Evolutionary conservation across 2,888 invertebrate species (phyloP).

Genomic region (Tyria jacobaeae): DNA sequence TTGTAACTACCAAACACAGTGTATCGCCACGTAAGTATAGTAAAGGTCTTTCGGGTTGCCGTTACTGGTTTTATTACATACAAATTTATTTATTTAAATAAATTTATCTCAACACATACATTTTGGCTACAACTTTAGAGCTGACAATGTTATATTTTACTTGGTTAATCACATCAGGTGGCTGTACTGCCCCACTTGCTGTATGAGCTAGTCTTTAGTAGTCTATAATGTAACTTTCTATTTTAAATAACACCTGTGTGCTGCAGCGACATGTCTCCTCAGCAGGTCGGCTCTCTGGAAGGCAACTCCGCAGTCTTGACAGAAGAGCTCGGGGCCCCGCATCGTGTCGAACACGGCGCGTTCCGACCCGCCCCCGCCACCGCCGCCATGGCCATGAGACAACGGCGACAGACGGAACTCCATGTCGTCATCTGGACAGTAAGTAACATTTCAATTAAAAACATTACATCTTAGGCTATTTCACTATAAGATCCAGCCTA

Average conservation of each 20-base stretch:
- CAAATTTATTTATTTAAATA: no score
- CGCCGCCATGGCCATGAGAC: constrained; percentile 38
- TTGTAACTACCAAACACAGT: constrained; percentile 65
- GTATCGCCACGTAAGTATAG: background rate
- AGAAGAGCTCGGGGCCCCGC: constrained; percentile 85
- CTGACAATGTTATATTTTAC: no score
- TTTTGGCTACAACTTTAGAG: background rate
- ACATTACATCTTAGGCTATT: constrained; percentile 1
- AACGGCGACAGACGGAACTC: constrained; percentile 74
- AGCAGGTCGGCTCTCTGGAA: constrained; percentile 92
- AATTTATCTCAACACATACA: background rate
- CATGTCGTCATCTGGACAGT: constrained; percentile 73
- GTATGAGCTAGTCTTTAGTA: no score
- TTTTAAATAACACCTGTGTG: constrained; percentile 69
- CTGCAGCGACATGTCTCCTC: constrained; percentile 89
- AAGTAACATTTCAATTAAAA: background rate
- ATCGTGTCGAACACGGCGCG: constrained; percentile 62
- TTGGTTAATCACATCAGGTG: no score
- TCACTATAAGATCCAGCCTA: background rate
- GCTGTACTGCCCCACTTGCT: no score
- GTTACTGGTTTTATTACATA: no score
- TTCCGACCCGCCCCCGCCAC: constrained; percentile 40
- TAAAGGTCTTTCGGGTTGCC: background rate
- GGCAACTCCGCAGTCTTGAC: constrained; percentile 92
- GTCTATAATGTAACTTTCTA: background rate